Evolutionary conservation across 2,113 vertebrate genomes (phyloP).

Genomic region (Phainopepla nitens): DNA sequence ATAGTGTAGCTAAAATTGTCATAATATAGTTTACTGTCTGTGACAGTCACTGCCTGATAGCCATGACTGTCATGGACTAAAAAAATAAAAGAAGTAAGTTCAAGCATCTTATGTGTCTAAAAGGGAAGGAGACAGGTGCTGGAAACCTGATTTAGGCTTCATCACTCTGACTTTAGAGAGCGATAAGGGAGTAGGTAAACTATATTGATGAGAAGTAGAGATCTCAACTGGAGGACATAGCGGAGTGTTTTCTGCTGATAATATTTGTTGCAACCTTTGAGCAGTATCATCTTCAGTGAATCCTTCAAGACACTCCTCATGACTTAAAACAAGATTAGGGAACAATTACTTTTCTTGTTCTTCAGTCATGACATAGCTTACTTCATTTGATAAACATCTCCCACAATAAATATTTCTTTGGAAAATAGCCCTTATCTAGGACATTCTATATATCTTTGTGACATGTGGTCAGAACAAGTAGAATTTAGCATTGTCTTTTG

Average conservation of each 20-base stretch:
- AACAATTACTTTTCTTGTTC: not conserved
- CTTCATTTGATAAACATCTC: not conserved
- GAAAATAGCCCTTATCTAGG: not conserved
- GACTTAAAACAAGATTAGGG: not conserved
- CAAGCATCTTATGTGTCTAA: not conserved
- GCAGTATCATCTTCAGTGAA: not conserved
- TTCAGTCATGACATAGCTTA: not conserved
- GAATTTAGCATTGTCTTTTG: not conserved
- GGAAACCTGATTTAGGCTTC: not conserved
- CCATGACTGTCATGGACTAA: not conserved
- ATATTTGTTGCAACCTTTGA: not conserved
- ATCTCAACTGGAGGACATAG: not conserved
- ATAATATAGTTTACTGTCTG: not conserved
- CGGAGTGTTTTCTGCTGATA: not conserved
- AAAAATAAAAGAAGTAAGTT: not conserved
- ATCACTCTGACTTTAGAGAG: not conserved
- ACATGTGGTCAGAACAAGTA: not conserved
- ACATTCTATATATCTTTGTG: not conserved
- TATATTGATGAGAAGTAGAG: not conserved
- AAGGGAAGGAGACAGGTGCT: not conserved
- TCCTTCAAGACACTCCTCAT: not conserved
- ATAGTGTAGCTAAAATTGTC: not conserved
- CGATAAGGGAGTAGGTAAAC: not conserved
- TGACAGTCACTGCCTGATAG: not conserved
- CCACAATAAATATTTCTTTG: not conserved